Evolutionary conservation across 2,113 vertebrate genomes (phyloP).

Genomic region (Thryonomys swinderianus): DNA sequence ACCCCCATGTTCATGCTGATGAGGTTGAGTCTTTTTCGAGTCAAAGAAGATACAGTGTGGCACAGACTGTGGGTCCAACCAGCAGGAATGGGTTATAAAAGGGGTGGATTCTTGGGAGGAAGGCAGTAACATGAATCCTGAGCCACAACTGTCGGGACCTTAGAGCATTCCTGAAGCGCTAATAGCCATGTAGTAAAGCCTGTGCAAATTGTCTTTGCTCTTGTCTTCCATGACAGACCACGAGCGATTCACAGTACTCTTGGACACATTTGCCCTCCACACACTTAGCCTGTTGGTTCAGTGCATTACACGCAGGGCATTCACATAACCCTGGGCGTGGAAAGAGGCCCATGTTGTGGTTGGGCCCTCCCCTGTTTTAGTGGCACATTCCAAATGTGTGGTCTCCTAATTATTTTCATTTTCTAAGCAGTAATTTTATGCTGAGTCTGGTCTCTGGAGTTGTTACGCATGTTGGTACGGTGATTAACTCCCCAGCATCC

Average conservation of each 20-base stretch:
- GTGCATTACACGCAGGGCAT: background rate
- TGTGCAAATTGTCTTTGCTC: background rate
- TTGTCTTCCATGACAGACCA: conserved; percentile 4
- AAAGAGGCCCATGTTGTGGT: background rate
- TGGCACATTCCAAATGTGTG: background rate
- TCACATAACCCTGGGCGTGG: background rate
- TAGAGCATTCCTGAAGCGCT: background rate
- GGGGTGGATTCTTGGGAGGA: background rate
- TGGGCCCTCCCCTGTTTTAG: background rate
- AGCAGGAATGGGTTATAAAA: background rate
- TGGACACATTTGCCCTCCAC: background rate
- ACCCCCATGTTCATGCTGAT: background rate
- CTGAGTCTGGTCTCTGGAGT: background rate
- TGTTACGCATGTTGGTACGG: background rate
- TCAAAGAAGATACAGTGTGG: background rate
- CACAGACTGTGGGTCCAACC: background rate
- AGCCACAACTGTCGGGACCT: background rate
- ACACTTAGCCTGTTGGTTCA: background rate
- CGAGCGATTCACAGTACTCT: too few species aligned
- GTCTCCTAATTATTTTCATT: conserved; percentile 43
- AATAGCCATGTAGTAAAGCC: background rate
- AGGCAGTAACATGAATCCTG: background rate
- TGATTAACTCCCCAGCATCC: background rate
- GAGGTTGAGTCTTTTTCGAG: background rate
- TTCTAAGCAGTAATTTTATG: conserved; percentile 36